phyloP scores from a whole-genome alignment of 2,797 vertebrate genomes.

The Argentina silus region DNA sequence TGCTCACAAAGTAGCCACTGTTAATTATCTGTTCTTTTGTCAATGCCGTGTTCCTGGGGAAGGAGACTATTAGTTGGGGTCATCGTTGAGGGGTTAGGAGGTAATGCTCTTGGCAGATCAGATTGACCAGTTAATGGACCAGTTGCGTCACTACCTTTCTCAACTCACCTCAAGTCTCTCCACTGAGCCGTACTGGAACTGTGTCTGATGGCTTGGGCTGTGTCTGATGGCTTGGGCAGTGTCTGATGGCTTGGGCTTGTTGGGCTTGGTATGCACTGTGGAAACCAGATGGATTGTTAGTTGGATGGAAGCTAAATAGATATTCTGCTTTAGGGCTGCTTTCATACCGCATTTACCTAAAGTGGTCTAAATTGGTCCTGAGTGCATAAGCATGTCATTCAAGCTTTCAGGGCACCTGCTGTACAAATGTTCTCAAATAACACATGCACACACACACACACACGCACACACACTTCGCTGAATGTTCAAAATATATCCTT shows the following conservation, averaged over 20 bases:
- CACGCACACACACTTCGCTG: conserved; percentile 3
- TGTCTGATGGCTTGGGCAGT: too few relatives aligned
- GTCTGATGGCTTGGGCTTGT: conserved; percentile 3
- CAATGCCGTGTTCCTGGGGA: too few relatives aligned
- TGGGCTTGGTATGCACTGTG: conserved; percentile 13
- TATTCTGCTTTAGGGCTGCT: conserved; percentile 39
- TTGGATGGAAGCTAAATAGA: conserved; percentile 31
- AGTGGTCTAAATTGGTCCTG: conserved; percentile 64
- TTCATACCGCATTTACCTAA: conserved; percentile 62
- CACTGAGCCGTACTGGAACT: neutral
- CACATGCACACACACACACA: neutral
- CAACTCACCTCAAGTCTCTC: neutral
- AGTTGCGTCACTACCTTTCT: neutral
- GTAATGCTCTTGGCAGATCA: neutral
- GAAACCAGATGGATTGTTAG: conserved; percentile 37
- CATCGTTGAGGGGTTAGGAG: neutral
- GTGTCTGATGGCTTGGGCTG: neutral
- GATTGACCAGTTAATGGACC: neutral
- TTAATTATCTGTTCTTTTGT: neutral
- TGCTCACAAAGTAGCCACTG: neutral
- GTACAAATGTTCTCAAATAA: conserved; percentile 51
- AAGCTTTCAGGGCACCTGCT: conserved; percentile 65
- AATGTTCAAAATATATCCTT: conserved; percentile 58
- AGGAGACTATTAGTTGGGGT: neutral
- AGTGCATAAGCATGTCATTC: conserved; percentile 66